Percentiles rank a stretch among this genome's conserved stretches.
Conservation (phyloP, 2,113 vertebrate species). For the Caracal caracal region DNA sequence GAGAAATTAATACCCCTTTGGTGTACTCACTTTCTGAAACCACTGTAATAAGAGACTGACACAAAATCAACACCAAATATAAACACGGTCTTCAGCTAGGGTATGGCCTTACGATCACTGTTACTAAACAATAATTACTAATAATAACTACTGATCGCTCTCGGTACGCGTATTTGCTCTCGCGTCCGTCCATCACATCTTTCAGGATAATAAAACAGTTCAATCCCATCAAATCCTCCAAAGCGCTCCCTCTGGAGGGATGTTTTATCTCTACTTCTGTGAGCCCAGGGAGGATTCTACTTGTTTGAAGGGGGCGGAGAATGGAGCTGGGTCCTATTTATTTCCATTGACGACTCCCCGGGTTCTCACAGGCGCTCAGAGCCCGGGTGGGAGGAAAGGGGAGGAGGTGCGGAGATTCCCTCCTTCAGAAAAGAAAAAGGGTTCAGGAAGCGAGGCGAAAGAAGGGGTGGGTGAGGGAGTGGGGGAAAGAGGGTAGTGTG, state of each 20-base stretch:
- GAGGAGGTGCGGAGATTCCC: constrained; percentile 45
- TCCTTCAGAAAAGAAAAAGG: not conserved
- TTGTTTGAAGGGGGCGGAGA: constrained; percentile 57
- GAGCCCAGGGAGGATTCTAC: constrained; percentile 32
- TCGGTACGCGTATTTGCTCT: not conserved
- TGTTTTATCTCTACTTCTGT: constrained; percentile 53
- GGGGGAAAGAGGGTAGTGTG: not conserved
- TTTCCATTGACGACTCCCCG: constrained; percentile 46
- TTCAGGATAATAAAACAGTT: constrained; percentile 63
- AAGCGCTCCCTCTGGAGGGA: constrained; percentile 26
- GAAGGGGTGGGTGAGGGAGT: not conserved
- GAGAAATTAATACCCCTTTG: constrained; percentile 32
- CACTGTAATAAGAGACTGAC: constrained; percentile 56
- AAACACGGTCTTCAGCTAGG: constrained; percentile 1
- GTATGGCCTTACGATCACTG: constrained; percentile 52
- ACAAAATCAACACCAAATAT: constrained; percentile 51
- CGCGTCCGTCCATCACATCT: constrained; percentile 1
- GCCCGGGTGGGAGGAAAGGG: constrained; percentile 36
- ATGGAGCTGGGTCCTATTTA: constrained; percentile 47
- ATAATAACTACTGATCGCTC: not conserved
- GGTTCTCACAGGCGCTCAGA: constrained; percentile 55
- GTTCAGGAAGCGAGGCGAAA: constrained; percentile 7
- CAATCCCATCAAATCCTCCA: constrained; percentile 46
- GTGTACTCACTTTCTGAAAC: constrained; percentile 65
- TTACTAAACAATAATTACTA: constrained; percentile 47